Base-by-base conservation (phyloP, 2,113 vertebrate species). In the Halichoerus grypus region DNA sequence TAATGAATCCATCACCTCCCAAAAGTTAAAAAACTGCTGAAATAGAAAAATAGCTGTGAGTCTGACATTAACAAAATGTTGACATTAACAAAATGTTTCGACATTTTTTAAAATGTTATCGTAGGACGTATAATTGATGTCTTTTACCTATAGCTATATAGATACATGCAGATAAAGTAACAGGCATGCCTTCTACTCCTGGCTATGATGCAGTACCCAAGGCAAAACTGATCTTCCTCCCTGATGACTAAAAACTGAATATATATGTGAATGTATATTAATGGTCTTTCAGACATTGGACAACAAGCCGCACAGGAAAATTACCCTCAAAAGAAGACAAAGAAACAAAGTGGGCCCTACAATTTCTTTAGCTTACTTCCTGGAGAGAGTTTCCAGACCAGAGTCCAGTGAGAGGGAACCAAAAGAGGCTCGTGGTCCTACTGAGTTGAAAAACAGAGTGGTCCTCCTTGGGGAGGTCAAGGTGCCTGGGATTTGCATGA, bases 61-160 rank as follows among this genome's bases (percentile, higher is more conserved):
- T 72, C 42, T 87, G 74, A 63, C 81, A 95, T 86, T 74, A 91
- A 79, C 11, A 85, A 88, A 74, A 96, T 72, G 59, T 74, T 72
- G 84, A 85, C 91, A 86, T 94, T 76, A 92, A 87, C 55, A 93
- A 93, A 95, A 83, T 55, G 95, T 76, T 67, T 31, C 88, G 71
- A 93, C 91, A 95, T 94, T 97, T 93, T 67, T 22, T 7, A 65
- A 93, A 91, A 53, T 79, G 19, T 42, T 80, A 46, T 0, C 24
- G 33, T 53, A 65, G 79, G 36, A 36, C 46, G 31, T 19, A 7
- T 49, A 72, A 93, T 55, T 80, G 86, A 83, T 74, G 53, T 24
- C 2, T 88, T 91, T 46, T 80, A 82, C 15, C 31, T 89, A 21
- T 71, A 51, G 26, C 74, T 86, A 83, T 24, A 53, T 19, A 79